Conservation (phyloP, 1,140 invertebrate species). For the Cydia amplana region DNA sequence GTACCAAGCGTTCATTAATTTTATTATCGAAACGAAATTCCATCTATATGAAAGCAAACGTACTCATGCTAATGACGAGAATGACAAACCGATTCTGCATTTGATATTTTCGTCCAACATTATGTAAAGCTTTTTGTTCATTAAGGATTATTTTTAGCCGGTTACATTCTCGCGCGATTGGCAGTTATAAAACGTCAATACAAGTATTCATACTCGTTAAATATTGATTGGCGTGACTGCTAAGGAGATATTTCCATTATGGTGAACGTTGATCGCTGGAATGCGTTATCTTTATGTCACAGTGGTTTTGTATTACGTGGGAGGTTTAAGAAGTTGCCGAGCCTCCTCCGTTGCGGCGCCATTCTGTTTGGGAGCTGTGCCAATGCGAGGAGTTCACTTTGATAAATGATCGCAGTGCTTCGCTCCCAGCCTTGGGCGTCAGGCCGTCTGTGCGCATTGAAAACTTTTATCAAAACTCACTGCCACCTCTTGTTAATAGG, state of each 20-base stretch:
- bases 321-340: constrained; percentile 18
- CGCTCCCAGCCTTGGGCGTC: constrained; percentile 43
- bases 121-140: constrained; percentile 17
- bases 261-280: constrained; percentile 4
- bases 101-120: constrained; percentile 26
- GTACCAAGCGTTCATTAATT: constrained; percentile 13
- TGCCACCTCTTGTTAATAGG: neutral
- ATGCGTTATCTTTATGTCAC: constrained; percentile 26
- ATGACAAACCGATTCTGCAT: constrained; percentile 23
- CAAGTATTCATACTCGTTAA: constrained; percentile 3
- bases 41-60: constrained; percentile 14
- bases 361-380: constrained; percentile 38
- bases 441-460: constrained; percentile 42
- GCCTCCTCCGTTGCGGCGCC: neutral
- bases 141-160: constrained; percentile 21
- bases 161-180: neutral
- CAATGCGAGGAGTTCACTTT: constrained; percentile 40
- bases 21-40: constrained; percentile 29
- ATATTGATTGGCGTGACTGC: constrained; percentile 7
- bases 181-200: constrained; percentile 14
- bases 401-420: constrained; percentile 40
- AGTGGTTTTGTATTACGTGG: constrained; percentile 20
- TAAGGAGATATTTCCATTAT: constrained; percentile 10
- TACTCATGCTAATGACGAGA: constrained; percentile 26
- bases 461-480: constrained; percentile 6